A percentile compares a stretch with the other conserved stretches of the same genome.
phyloP scores from a whole-genome alignment of 1,140 invertebrate genomes.

The Zaprionus taronus region DNA sequence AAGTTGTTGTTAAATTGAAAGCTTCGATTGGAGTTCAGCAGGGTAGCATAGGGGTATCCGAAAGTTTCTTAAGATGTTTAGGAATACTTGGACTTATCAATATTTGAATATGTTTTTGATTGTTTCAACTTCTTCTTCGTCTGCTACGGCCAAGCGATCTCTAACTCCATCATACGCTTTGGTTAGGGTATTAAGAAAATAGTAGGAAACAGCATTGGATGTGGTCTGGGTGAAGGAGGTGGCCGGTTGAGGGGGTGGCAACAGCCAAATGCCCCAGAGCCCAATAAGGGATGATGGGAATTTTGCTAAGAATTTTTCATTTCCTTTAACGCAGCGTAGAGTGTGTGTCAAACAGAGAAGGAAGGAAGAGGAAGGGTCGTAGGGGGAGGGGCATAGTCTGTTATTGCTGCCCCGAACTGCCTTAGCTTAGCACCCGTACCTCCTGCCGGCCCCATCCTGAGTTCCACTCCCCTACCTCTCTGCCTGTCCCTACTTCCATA shows the following conservation, averaged over 20 bases:
- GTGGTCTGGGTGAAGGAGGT: not conserved
- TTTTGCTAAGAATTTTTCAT: conserved; percentile 82
- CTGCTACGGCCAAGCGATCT: not conserved
- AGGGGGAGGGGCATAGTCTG: conserved; percentile 54
- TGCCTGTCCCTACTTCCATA: conserved; percentile 26
- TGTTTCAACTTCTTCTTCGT: not conserved
- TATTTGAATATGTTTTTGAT: not conserved
- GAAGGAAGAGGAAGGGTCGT: not conserved
- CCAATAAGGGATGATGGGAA: conserved; percentile 82
- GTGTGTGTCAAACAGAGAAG: conserved; percentile 33
- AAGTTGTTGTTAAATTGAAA: not conserved
- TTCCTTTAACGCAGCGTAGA: conserved; percentile 67
- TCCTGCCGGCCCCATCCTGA: not conserved
- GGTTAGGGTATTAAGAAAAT: conserved; percentile 25
- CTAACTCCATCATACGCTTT: not conserved
- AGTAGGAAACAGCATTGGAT: conserved; percentile 28
- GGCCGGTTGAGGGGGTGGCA: not conserved
- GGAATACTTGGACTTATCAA: not conserved
- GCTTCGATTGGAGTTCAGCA: not conserved
- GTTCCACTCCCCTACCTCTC: not conserved
- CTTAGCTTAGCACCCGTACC: not conserved
- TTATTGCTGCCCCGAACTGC: conserved; percentile 48
- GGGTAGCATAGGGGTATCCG: not conserved
- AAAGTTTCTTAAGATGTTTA: not conserved
- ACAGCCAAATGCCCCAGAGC: conserved; percentile 70